Conservation (phyloP, 2,888 invertebrate species). For the Matsumyia berberina region DNA sequence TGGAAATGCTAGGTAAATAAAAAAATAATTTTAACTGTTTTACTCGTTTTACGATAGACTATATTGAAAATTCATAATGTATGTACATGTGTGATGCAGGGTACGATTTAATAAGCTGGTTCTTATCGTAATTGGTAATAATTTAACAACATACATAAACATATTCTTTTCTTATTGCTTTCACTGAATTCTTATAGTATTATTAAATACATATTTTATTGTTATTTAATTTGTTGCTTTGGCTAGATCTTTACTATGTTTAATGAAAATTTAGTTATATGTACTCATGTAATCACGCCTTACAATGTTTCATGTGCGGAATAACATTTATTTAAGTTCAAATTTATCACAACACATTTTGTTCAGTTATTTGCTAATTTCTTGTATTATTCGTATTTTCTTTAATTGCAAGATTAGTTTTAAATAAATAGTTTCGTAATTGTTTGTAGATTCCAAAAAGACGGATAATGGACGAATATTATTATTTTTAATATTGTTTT, state of each 20-base stretch:
- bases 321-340: constrained; percentile 18
- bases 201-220: constrained; percentile 20
- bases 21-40: constrained; percentile 7
- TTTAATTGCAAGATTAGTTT: constrained; percentile 37
- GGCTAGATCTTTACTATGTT: constrained; percentile 39
- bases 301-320: constrained; percentile 5
- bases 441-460: constrained; percentile 30
- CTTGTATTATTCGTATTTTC: constrained; percentile 14
- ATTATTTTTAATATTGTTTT: constrained; percentile 20
- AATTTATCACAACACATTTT: constrained; percentile 55
- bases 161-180: constrained; percentile 4
- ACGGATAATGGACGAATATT: constrained; percentile 55
- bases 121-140: not conserved
- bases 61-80: constrained; percentile 19
- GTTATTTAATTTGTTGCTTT: constrained; percentile 39
- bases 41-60: not conserved
- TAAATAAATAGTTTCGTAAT: constrained; percentile 14
- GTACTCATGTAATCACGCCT: constrained; percentile 13
- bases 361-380: not conserved
- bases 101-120: not conserved
- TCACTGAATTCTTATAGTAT: constrained; percentile 25
- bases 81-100: constrained; percentile 14
- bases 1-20: constrained; percentile 24
- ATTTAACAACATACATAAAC: constrained; percentile 11
- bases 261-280: constrained; percentile 14